These are phyloP conservation scores for Thermophis baileyi DNA, from an alignment of 2,113 vertebrate genomes.

Conservation along the genomic window DNA sequence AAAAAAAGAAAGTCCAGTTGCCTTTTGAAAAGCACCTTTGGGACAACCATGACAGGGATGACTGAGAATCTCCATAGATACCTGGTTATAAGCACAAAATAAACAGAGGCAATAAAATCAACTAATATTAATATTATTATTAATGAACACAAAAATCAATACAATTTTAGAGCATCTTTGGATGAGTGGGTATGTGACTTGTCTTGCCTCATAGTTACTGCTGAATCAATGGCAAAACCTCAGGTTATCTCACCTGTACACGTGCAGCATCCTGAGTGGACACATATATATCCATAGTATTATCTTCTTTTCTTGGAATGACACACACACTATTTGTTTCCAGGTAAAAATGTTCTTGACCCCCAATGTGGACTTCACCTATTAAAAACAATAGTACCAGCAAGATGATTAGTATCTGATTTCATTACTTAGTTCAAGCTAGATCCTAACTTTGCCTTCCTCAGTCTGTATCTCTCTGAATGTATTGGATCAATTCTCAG, in stretches of 20 bases:
- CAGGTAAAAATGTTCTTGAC: conserved; percentile 87
- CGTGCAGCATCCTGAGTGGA: conserved; percentile 72
- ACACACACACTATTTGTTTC: conserved; percentile 83
- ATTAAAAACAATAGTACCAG: conserved; percentile 1
- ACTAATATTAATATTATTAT: background rate
- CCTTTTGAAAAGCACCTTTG: background rate
- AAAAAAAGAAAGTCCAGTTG: background rate
- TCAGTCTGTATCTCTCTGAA: background rate
- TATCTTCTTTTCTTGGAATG: conserved; percentile 77
- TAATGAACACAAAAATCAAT: background rate
- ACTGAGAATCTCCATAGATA: background rate
- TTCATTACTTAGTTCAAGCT: background rate
- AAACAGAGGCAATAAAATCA: background rate
- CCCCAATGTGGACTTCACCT: conserved; percentile 77
- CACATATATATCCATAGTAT: conserved; percentile 75
- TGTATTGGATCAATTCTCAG: background rate
- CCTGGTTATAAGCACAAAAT: background rate
- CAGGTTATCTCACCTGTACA: conserved; percentile 67
- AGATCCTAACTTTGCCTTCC: background rate
- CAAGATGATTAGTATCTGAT: background rate
- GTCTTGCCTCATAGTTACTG: background rate
- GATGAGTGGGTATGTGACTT: background rate
- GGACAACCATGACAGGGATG: background rate
- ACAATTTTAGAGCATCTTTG: background rate
- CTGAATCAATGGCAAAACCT: background rate